These are phyloP conservation scores for Drosophila histrio DNA, from an alignment of 2,888 invertebrate species.

Conservation along the genomic window DNA sequence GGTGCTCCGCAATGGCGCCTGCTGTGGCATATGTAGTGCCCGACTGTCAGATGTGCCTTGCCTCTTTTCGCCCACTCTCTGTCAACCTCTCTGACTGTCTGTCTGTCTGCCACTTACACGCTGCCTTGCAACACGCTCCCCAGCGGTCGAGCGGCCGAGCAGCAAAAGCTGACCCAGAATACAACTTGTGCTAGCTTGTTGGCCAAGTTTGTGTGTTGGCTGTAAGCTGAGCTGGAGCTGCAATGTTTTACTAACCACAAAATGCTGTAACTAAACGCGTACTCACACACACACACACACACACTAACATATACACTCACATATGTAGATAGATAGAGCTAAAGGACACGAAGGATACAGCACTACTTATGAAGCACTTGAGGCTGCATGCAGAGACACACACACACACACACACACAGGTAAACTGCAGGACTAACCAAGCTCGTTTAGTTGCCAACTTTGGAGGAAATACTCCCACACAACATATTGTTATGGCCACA, in stretches of 20 bases:
- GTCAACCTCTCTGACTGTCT: not conserved
- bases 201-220: conserved; percentile 29
- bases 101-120: conserved; percentile 57
- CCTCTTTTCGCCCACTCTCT: not conserved
- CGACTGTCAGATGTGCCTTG: not conserved
- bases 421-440: conserved; percentile 35
- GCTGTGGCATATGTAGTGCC: conserved; percentile 32
- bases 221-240: conserved; percentile 46
- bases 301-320: conserved; percentile 3
- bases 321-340: conserved; percentile 46
- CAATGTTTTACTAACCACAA: conserved; percentile 78
- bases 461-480: conserved; percentile 30
- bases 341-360: conserved; percentile 44
- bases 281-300: conserved; percentile 33
- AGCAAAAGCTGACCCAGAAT: conserved; percentile 71
- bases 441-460: conserved; percentile 55
- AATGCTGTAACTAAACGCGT: conserved; percentile 78
- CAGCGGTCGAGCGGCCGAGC: conserved; percentile 38
- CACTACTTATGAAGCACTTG: conserved; percentile 73
- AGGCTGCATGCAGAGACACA: conserved; percentile 46
- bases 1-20: conserved; percentile 70
- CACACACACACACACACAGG: conserved; percentile 37
- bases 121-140: conserved; percentile 45
- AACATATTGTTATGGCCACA: conserved; percentile 72
- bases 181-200: conserved; percentile 76